Conservation (phyloP, 2,797 vertebrate species). For the Natrix natrix region DNA sequence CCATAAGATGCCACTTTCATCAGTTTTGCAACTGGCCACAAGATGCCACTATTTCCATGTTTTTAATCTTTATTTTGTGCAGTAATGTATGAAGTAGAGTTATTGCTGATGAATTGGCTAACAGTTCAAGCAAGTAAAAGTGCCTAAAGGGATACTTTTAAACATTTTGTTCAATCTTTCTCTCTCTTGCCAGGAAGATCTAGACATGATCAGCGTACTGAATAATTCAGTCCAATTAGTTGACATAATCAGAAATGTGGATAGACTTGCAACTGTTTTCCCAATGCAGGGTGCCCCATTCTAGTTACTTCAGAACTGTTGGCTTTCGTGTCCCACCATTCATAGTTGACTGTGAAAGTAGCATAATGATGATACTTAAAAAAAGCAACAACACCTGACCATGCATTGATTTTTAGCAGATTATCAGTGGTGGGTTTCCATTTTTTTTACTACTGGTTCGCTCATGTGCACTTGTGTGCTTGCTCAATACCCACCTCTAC, state of each 20-base stretch:
- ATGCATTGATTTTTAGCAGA: background rate
- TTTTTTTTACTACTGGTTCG: no score
- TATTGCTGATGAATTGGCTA: background rate
- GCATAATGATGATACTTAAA: background rate
- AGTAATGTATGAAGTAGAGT: background rate
- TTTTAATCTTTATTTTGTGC: background rate
- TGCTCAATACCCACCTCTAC: background rate
- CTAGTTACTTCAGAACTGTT: background rate
- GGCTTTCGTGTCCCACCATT: background rate
- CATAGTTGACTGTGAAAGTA: background rate
- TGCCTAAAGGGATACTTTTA: background rate
- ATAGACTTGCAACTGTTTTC: background rate
- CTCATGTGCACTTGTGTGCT: no score
- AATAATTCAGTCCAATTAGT: background rate
- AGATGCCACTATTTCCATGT: background rate
- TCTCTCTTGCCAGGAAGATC: background rate
- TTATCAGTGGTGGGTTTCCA: no score
- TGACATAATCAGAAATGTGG: background rate
- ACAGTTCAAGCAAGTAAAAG: background rate
- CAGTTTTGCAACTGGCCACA: constrained; percentile 15
- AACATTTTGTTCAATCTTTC: background rate
- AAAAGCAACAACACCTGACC: background rate
- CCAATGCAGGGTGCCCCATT: background rate
- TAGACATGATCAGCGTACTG: background rate
- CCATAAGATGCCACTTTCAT: background rate